A percentile compares a stretch with the other conserved stretches of the same genome.
phyloP scores from a whole-genome alignment of 2,113 vertebrate genomes.

The Scolopax mira region DNA sequence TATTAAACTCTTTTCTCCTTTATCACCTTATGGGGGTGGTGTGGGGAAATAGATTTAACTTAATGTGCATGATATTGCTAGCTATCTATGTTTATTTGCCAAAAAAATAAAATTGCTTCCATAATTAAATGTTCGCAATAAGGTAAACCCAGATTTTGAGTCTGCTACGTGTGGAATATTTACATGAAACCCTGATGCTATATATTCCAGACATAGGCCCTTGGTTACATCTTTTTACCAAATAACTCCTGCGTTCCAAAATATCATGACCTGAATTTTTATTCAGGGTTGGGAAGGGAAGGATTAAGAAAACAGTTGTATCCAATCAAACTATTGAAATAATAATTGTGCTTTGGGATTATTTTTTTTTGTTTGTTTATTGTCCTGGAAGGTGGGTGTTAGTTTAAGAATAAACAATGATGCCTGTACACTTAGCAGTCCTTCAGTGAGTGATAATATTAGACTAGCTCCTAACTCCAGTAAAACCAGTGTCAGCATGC shows the following conservation, averaged over 20 bases:
- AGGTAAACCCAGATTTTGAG: not conserved
- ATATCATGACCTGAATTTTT: not conserved
- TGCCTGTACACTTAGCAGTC: not conserved
- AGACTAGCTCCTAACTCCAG: not conserved
- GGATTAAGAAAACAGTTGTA: not conserved
- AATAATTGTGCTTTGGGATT: not conserved
- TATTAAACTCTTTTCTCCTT: not conserved
- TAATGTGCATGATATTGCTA: not conserved
- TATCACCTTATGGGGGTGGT: rapidly evolving
- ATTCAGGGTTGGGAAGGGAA: not conserved
- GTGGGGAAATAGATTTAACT: not conserved
- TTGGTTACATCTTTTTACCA: not conserved
- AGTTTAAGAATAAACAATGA: not conserved
- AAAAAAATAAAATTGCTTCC: not conserved
- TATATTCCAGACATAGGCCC: not conserved
- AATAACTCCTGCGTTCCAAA: not conserved
- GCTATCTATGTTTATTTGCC: not conserved
- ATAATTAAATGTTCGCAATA: rapidly evolving
- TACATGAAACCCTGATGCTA: not conserved
- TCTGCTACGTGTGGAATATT: not conserved
- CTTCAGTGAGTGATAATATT: rapidly evolving
- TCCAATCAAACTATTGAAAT: not conserved
- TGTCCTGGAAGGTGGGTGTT: not conserved
- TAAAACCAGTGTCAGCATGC: not conserved
- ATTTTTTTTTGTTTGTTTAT: not conserved